phyloP scores from a whole-genome alignment of 2,113 vertebrate genomes.

The Felis catus region DNA sequence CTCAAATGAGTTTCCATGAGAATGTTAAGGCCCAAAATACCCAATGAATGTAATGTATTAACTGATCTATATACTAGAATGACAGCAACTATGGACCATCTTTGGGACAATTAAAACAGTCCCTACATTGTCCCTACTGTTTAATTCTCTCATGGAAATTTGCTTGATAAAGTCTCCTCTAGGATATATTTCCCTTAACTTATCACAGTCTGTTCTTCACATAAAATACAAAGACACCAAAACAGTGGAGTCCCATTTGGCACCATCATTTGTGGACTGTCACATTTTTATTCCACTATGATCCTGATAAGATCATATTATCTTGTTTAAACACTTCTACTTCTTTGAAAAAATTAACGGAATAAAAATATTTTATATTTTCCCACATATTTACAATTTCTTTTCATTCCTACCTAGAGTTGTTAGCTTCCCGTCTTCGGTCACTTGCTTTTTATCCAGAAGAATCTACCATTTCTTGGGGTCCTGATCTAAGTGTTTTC shows the following conservation, averaged over 20 bases:
- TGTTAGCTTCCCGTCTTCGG: not conserved
- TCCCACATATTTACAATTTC: not conserved
- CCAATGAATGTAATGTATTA: not conserved
- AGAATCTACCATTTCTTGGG: not conserved
- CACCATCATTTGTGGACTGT: not conserved
- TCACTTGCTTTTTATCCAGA: not conserved
- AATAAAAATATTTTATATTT: not conserved
- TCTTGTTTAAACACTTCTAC: not conserved
- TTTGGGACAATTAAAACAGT: not conserved
- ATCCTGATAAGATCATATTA: not conserved
- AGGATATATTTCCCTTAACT: not conserved
- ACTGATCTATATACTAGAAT: not conserved
- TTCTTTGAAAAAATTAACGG: not conserved
- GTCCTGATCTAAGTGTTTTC: not conserved
- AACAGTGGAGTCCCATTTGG: not conserved
- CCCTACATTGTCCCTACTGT: not conserved
- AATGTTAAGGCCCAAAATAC: not conserved
- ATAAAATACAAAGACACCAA: not conserved
- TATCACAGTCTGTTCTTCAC: not conserved
- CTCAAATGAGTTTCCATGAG: constrained; percentile 10
- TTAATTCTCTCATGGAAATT: not conserved
- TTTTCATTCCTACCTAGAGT: not conserved
- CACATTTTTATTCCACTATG: not conserved
- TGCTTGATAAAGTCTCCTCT: not conserved
- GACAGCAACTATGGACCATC: not conserved